These are phyloP conservation scores for Monodelphis domestica DNA, from an alignment of 2,797 vertebrate species.

Conservation along the genomic window DNA sequence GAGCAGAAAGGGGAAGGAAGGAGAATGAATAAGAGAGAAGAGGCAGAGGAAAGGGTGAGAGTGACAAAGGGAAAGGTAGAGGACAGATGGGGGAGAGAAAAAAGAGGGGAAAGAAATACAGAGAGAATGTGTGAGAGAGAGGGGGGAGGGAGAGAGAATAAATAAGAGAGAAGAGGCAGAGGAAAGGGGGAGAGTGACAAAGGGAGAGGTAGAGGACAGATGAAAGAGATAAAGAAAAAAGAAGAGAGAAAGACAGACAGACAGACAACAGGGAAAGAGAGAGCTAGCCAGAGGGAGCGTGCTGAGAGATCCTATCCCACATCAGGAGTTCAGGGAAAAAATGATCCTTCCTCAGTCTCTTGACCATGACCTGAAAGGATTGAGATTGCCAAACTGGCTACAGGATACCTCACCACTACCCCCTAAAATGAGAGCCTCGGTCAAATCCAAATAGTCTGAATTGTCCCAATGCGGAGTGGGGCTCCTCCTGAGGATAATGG, in stretches of 20 bases:
- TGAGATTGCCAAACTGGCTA: not conserved
- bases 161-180: not conserved
- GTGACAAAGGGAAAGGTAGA: not conserved
- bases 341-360: not conserved
- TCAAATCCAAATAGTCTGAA: not conserved
- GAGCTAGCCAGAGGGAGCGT: not conserved
- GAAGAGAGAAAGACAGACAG: not conserved
- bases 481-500: slow-evolving; percentile 6
- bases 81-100: not conserved
- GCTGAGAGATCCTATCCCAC: not conserved
- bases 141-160: not conserved
- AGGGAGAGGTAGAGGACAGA: too few relatives aligned
- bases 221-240: not conserved
- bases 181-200: too few relatives aligned
- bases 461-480: not conserved
- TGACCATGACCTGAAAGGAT: not conserved
- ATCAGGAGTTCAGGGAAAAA: not conserved
- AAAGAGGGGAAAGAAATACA: not conserved
- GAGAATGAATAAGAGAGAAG: too few relatives aligned
- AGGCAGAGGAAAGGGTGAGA: not conserved
- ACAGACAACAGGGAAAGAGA: too few relatives aligned
- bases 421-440: not conserved
- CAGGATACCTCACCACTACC: not conserved
- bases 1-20: too few relatives aligned
- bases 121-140: too few relatives aligned